Conservation (phyloP, 2,888 invertebrate genomes). For the Axea sp. region DNA sequence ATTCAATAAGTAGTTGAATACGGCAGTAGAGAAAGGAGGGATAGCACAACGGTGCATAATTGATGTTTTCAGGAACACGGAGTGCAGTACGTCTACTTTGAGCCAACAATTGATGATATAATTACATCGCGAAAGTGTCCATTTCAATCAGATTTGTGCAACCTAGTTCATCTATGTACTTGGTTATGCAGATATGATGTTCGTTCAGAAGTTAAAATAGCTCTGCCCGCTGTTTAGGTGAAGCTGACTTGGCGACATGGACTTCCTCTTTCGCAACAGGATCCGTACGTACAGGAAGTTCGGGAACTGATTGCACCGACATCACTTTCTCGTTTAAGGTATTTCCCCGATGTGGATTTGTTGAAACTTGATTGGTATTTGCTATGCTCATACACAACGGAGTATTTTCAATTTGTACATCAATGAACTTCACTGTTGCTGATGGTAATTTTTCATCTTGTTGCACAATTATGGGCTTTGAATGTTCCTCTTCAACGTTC, state of each 20-base stretch:
- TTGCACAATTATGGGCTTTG: too few species aligned
- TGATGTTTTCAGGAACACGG: slow-evolving; percentile 19
- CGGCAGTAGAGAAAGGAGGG: slow-evolving; percentile 20
- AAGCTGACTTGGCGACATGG: too few species aligned
- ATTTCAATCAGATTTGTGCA: slow-evolving; percentile 2
- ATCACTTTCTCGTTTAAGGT: not conserved
- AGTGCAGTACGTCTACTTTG: slow-evolving; percentile 35
- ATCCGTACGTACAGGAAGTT: not conserved
- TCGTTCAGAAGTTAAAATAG: not conserved
- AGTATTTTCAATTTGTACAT: not conserved
- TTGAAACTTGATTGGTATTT: too few species aligned
- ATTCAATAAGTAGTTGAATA: slow-evolving; percentile 14
- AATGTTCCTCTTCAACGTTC: too few species aligned
- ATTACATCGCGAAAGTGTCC: not conserved
- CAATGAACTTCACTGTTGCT: slow-evolving; percentile 1
- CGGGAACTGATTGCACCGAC: not conserved
- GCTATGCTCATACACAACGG: not conserved
- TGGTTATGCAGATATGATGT: not conserved
- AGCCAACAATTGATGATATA: slow-evolving; percentile 30
- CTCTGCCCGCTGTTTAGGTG: not conserved
- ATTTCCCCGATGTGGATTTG: not conserved
- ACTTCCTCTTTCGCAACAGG: not conserved
- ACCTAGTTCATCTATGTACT: not conserved
- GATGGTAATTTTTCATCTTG: not conserved
- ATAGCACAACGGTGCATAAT: slow-evolving; percentile 13